Conservation (phyloP, 2,113 vertebrate species). For the Tragelaphus scriptus region DNA sequence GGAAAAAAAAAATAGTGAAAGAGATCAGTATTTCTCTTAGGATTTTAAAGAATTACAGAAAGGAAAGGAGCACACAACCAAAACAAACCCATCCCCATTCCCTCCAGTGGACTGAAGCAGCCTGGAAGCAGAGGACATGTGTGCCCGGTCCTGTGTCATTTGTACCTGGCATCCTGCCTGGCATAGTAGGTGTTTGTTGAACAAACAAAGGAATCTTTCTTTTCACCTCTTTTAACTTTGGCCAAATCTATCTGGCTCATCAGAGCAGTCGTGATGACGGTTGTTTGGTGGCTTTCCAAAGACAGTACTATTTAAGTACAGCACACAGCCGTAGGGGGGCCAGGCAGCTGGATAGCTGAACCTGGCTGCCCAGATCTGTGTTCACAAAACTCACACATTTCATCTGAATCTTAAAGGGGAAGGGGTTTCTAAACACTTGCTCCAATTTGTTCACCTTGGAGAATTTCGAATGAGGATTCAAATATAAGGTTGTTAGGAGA, state of each 20-base stretch:
- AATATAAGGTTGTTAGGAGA: background rate
- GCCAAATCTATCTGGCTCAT: constrained; percentile 7
- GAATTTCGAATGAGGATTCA: background rate
- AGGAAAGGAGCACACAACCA: background rate
- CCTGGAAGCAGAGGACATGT: background rate
- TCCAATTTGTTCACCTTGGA: background rate
- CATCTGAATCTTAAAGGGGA: background rate
- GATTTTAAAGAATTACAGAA: constrained; percentile 4
- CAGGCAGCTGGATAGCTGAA: background rate
- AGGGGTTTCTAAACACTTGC: background rate
- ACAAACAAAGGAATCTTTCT: constrained; percentile 35
- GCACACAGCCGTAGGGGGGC: background rate
- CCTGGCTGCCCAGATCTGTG: background rate
- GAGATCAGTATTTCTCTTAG: background rate
- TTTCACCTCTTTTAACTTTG: constrained; percentile 44
- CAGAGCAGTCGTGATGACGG: constrained; percentile 21
- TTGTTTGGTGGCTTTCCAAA: constrained; percentile 49
- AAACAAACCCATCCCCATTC: background rate
- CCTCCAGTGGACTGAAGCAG: background rate
- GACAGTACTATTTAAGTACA: background rate
- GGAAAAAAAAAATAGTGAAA: background rate
- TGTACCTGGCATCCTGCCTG: background rate
- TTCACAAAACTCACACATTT: constrained; percentile 3
- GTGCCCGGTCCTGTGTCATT: background rate
- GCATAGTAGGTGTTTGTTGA: constrained; percentile 39